Evolutionary conservation across 2,888 invertebrate genomes (phyloP).

Genomic region (Oxystoma pomonae): DNA sequence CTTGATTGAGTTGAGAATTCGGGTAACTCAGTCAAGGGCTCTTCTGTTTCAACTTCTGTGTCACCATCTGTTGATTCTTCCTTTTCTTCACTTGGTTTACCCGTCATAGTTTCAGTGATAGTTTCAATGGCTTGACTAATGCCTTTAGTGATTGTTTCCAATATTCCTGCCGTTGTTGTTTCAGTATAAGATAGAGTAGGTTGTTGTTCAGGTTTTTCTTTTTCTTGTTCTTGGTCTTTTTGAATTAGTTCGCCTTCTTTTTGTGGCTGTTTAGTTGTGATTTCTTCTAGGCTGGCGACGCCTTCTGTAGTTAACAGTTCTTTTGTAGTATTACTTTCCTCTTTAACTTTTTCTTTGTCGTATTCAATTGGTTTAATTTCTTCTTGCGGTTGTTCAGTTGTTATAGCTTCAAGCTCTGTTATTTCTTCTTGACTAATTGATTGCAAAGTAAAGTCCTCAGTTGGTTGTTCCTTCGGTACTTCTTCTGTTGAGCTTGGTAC

Average conservation of each 20-base stretch:
- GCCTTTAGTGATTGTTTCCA: conserved; percentile 25
- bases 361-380: conserved; percentile 7
- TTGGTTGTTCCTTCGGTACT: conserved; percentile 42
- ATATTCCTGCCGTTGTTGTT: conserved; percentile 26
- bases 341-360: no score
- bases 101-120: conserved; percentile 19
- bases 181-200: conserved; percentile 26
- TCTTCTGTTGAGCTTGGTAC: conserved; percentile 12
- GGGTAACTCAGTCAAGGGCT: conserved; percentile 9
- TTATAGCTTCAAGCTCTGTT: conserved; percentile 10
- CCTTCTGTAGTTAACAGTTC: conserved; percentile 3
- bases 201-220: conserved; percentile 4
- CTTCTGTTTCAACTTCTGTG: conserved; percentile 4
- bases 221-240: not conserved
- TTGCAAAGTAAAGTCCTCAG: conserved; percentile 53
- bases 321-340: conserved; percentile 7
- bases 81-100: conserved; percentile 15
- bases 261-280: conserved; percentile 2
- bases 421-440: no score
- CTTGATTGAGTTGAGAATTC: conserved; percentile 5
- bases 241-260: not conserved
- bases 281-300: not conserved
- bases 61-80: conserved; percentile 10
- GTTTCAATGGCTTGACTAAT: conserved; percentile 27
- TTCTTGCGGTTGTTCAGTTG: conserved; percentile 3